These are phyloP conservation scores for Jordanella pulchra DNA, from an alignment of 2,797 vertebrate genomes.

Conservation along the genomic window DNA sequence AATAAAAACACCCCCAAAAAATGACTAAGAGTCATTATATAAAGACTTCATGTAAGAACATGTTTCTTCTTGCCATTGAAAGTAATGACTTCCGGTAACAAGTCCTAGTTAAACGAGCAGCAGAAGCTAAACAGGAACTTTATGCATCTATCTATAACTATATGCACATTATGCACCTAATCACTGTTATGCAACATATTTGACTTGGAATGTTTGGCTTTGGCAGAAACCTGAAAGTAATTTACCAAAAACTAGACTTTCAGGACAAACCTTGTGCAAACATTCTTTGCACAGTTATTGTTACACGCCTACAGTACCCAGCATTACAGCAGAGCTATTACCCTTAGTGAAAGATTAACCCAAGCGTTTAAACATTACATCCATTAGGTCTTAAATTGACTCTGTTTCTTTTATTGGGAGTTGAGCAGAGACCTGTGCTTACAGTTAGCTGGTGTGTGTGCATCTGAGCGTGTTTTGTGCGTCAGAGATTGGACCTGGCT, in stretches of 20 bases:
- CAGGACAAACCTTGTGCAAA: slow-evolving; percentile 44
- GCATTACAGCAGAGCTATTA: slow-evolving; percentile 57
- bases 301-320: slow-evolving; percentile 28
- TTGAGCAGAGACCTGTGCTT: slow-evolving; percentile 8
- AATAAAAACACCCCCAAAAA: neutral
- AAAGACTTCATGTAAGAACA: neutral
- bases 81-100: neutral
- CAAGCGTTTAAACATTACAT: slow-evolving; percentile 39
- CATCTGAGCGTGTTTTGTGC: slow-evolving; percentile 30
- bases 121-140: neutral
- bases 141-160: neutral
- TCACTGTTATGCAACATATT: neutral
- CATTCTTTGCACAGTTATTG: slow-evolving; percentile 49
- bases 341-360: slow-evolving; percentile 61
- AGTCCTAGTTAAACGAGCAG: neutral
- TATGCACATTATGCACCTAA: neutral
- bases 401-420: slow-evolving; percentile 27
- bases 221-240: neutral
- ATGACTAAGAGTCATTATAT: neutral
- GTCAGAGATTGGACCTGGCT: slow-evolving; percentile 38
- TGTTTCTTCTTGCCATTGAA: neutral
- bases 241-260: slow-evolving; percentile 17
- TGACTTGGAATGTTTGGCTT: neutral
- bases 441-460: slow-evolving; percentile 16
- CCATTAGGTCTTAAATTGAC: slow-evolving; percentile 47